phyloP scores from a whole-genome alignment of 2,113 vertebrate species.

The Phycodurus eques region DNA sequence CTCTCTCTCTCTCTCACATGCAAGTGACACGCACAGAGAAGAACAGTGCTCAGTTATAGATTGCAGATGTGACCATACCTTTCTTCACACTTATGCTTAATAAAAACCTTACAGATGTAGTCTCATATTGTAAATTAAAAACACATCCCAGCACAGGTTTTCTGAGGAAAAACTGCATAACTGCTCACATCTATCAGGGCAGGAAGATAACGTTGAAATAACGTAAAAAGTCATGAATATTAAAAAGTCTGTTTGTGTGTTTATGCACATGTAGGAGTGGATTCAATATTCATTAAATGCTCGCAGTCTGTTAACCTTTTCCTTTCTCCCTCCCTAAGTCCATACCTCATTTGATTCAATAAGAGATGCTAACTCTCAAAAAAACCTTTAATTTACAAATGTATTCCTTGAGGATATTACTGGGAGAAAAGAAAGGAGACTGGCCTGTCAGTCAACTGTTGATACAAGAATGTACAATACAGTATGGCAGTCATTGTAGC shows the following conservation, averaged over 20 bases:
- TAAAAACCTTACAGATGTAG: no score
- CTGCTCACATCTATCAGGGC: no score
- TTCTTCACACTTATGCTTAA: no score
- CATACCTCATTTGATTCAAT: constrained; percentile 66
- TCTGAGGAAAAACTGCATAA: no score
- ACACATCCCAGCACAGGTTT: no score
- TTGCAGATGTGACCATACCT: no score
- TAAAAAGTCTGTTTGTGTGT: background rate
- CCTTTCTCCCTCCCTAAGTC: constrained; percentile 34
- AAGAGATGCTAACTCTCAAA: constrained; percentile 58
- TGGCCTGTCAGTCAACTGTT: background rate
- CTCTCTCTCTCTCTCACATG: no score
- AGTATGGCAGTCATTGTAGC: no score
- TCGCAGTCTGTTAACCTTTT: constrained; percentile 63
- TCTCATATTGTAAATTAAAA: no score
- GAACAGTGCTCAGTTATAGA: no score
- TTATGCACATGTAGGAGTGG: constrained; percentile 7
- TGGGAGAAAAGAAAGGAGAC: constrained; percentile 31
- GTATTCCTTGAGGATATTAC: constrained; percentile 39
- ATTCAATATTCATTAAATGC: constrained; percentile 64
- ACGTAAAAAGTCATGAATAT: background rate
- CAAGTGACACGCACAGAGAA: no score
- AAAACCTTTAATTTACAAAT: constrained; percentile 51
- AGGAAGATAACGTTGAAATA: background rate
- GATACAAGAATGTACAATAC: background rate